phyloP scores from a whole-genome alignment of 1,140 invertebrate genomes.

The Heterodera schachtii region DNA sequence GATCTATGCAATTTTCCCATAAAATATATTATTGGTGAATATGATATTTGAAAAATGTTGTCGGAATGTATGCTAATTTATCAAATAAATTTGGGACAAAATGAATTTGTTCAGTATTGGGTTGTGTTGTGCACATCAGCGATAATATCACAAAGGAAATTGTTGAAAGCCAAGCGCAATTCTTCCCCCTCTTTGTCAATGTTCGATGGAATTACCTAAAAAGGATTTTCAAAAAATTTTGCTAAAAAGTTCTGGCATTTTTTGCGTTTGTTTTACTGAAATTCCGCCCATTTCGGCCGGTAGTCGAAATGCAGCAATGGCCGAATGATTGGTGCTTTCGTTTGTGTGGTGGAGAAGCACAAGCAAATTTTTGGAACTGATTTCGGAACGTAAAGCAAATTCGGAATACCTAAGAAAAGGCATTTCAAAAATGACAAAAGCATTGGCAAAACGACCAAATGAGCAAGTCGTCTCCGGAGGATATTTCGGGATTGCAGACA shows the following conservation, averaged over 20 bases:
- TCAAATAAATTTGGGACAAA: no score
- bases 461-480: constrained; percentile 74
- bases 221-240: neutral
- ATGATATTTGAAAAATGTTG: no score
- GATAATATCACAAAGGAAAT: constrained; percentile 49
- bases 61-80: no score
- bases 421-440: constrained; percentile 25
- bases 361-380: constrained; percentile 27
- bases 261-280: neutral
- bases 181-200: constrained; percentile 50
- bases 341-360: constrained; percentile 47
- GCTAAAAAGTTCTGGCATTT: neutral
- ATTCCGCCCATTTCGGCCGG: constrained; percentile 57
- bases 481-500: constrained; percentile 73
- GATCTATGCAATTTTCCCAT: neutral
- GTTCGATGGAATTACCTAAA: constrained; percentile 42
- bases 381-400: constrained; percentile 72
- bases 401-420: constrained; percentile 72
- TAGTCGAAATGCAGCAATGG: constrained; percentile 53
- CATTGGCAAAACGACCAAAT: constrained; percentile 68
- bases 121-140: constrained; percentile 26
- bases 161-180: constrained; percentile 51
- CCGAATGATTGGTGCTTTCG: constrained; percentile 50
- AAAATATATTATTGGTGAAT: constrained; percentile 7
- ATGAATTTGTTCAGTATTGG: neutral